Conservation (phyloP, 1,140 invertebrate genomes). For the Brevipalpus yothersi region DNA sequence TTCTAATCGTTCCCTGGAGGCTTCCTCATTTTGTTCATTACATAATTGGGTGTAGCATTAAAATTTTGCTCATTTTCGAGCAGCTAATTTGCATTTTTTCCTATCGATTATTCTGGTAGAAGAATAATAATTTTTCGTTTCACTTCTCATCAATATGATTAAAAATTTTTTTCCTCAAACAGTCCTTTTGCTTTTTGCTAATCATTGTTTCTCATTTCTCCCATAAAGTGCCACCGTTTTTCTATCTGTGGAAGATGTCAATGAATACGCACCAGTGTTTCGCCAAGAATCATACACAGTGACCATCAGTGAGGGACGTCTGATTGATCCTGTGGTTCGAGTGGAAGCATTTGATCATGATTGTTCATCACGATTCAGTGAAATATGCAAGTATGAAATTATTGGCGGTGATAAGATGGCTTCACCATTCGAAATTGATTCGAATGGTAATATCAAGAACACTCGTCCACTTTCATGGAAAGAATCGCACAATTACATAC, state of each 20-base stretch:
- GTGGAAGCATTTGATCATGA: conserved; percentile 73
- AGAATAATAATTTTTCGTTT: not conserved
- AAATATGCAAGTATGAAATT: conserved; percentile 82
- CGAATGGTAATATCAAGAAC: conserved; percentile 64
- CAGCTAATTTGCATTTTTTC: not conserved
- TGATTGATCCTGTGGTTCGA: conserved; percentile 66
- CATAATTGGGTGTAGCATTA: no score
- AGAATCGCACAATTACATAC: conserved; percentile 73
- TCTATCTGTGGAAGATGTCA: conserved; percentile 81
- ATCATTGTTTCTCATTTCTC: conserved; percentile 14
- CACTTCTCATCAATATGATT: not conserved
- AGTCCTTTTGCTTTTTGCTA: not conserved
- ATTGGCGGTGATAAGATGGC: conserved; percentile 28
- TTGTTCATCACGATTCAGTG: conserved; percentile 67
- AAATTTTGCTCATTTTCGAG: no score
- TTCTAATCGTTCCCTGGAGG: no score
- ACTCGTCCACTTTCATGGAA: conserved; percentile 73
- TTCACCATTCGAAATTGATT: conserved; percentile 70
- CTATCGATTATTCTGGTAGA: not conserved
- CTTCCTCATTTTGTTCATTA: no score
- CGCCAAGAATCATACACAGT: conserved; percentile 51
- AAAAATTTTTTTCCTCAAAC: no score
- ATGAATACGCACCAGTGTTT: conserved; percentile 74
- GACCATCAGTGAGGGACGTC: conserved; percentile 64
- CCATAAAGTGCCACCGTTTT: conserved; percentile 76